phyloP scores from a whole-genome alignment of 2,113 vertebrate species.

The Lota lota region DNA sequence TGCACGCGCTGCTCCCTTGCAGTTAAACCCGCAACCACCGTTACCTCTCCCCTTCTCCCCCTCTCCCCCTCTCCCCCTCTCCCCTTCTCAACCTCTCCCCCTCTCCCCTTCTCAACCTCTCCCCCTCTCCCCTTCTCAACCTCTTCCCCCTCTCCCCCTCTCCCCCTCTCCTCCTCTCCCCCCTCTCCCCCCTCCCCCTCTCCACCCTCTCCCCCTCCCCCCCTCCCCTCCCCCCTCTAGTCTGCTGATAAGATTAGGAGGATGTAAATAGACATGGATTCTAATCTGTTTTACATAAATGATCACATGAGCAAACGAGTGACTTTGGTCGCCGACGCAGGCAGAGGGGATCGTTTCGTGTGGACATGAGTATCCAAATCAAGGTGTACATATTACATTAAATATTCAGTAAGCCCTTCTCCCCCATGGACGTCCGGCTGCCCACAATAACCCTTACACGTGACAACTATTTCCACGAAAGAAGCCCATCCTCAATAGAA shows the following conservation, averaged over 20 bases:
- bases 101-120: no score
- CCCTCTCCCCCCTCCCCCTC: background rate
- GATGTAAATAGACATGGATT: constrained; percentile 61
- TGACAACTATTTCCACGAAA: no score
- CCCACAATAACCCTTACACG: no score
- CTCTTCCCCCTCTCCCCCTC: background rate
- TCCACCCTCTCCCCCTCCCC: background rate
- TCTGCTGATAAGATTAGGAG: constrained; percentile 64
- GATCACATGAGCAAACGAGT: constrained; percentile 22
- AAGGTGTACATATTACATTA: no score
- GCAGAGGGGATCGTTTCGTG: no score
- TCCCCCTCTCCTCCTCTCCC: background rate
- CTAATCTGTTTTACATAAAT: constrained; percentile 27
- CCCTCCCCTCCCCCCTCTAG: constrained; percentile 29
- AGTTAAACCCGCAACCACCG: constrained; percentile 27
- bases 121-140: no score
- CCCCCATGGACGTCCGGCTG: no score
- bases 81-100: no score
- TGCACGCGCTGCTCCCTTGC: constrained; percentile 15
- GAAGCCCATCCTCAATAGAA: no score
- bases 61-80: background rate
- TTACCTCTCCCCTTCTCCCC: background rate
- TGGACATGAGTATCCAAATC: no score
- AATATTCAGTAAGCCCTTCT: no score
- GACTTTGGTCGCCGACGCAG: constrained; percentile 28